Evolutionary conservation across 2,888 invertebrate species (phyloP).

Genomic region (Chesias legatella): DNA sequence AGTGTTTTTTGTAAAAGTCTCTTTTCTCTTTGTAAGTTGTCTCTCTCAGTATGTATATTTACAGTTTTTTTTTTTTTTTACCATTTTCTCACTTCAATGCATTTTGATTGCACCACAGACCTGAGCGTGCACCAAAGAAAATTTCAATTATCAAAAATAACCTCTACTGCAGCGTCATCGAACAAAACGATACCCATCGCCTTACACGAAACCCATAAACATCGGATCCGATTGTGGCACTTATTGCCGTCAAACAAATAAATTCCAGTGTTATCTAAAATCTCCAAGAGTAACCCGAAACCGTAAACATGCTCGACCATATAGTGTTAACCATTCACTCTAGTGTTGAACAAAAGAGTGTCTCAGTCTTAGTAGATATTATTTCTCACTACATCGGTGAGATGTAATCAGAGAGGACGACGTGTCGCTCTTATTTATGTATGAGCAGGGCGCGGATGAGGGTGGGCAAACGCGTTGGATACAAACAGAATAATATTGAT

Average conservation of each 20-base stretch:
- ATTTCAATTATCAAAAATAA: conserved; percentile 19
- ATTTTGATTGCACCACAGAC: too few species aligned
- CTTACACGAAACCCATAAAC: conserved; percentile 52
- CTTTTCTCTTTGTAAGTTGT: too few species aligned
- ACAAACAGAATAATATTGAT: conserved; percentile 82
- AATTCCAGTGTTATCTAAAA: conserved; percentile 73
- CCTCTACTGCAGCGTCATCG: neutral
- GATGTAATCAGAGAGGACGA: conserved; percentile 81
- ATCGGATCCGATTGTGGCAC: conserved; percentile 69
- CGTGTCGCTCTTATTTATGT: conserved; percentile 81
- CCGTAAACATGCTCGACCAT: conserved; percentile 74
- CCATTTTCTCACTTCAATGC: too few species aligned
- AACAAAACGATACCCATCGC: conserved; percentile 30
- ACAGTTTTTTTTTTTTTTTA: too few species aligned
- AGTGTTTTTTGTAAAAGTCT: too few species aligned
- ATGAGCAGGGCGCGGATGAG: conserved; percentile 77
- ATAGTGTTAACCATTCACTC: conserved; percentile 75
- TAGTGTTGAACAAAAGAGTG: conserved; percentile 76
- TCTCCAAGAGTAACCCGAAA: conserved; percentile 78
- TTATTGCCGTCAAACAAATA: conserved; percentile 74
- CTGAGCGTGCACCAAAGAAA: too few species aligned
- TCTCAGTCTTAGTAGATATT: conserved; percentile 76
- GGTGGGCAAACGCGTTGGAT: conserved; percentile 75
- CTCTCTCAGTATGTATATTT: too few species aligned
- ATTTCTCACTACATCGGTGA: conserved; percentile 80